Conservation (phyloP, 2,888 invertebrate species). For the Euspilapteryx auroguttella region DNA sequence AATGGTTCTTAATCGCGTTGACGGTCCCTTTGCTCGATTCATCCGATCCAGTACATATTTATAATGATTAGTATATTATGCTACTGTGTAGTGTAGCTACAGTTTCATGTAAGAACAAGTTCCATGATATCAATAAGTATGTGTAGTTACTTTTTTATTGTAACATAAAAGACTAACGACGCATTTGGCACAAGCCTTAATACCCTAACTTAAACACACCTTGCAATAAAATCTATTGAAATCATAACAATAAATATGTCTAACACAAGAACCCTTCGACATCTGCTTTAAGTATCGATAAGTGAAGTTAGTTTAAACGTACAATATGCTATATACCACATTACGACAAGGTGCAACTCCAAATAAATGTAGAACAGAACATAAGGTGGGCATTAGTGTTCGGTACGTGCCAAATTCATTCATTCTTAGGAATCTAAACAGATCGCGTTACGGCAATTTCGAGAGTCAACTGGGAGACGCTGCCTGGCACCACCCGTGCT, state of each 20-base stretch:
- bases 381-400: too few species aligned
- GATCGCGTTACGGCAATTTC: slow-evolving; percentile 29
- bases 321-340: slow-evolving; percentile 7
- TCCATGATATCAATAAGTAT: neutral
- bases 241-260: slow-evolving; percentile 25
- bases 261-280: slow-evolving; percentile 37
- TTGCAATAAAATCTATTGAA: slow-evolving; percentile 29
- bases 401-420: slow-evolving; percentile 39
- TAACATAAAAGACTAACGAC: too few species aligned
- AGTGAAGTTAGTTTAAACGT: too few species aligned
- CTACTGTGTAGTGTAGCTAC: too few species aligned
- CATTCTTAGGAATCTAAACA: slow-evolving; percentile 23
- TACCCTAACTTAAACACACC: slow-evolving; percentile 27
- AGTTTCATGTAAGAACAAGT: too few species aligned
- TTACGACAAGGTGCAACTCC: slow-evolving; percentile 23
- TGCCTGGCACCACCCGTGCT: slow-evolving; percentile 28
- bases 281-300: slow-evolving; percentile 30
- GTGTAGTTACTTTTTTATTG: slow-evolving; percentile 1
- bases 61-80: too few species aligned
- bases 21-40: too few species aligned
- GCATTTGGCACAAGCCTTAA: slow-evolving; percentile 20
- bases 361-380: slow-evolving; percentile 10
- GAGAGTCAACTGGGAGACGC: slow-evolving; percentile 21
- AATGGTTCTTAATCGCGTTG: too few species aligned
- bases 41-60: too few species aligned